These are phyloP conservation scores for Sciurus carolinensis DNA, from an alignment of 2,797 vertebrate species.

Conservation along the genomic window DNA sequence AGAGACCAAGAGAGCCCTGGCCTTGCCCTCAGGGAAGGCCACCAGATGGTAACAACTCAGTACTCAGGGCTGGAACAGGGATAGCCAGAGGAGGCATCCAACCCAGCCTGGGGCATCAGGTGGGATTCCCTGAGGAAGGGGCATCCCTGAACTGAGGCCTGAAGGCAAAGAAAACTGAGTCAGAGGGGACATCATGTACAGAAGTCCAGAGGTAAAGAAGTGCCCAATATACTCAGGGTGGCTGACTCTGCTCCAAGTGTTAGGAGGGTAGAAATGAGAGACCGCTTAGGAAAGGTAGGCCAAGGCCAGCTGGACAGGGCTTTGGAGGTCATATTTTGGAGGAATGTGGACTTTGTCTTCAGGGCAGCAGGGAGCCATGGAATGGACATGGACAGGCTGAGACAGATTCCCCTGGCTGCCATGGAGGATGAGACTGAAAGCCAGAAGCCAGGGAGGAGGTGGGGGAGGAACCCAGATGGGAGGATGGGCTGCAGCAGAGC, in stretches of 20 bases:
- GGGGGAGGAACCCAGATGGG: not conserved
- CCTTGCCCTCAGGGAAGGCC: not conserved
- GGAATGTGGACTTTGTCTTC: not conserved
- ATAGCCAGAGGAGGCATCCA: not conserved
- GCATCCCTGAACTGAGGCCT: not conserved
- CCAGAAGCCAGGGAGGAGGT: not conserved
- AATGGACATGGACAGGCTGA: not conserved
- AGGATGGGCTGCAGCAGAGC: not conserved
- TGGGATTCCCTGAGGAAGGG: not conserved
- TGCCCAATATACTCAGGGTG: not conserved
- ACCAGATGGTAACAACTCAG: not conserved
- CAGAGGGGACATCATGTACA: rapidly evolving
- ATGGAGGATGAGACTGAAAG: not conserved
- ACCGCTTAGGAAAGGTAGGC: not conserved
- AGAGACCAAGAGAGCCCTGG: not conserved
- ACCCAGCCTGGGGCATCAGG: not conserved
- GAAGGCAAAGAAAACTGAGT: not conserved
- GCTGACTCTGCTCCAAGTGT: not conserved
- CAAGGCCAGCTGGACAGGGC: not conserved
- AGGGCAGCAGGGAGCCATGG: not conserved
- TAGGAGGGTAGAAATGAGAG: not conserved
- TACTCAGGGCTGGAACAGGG: not conserved
- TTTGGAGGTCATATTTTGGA: not conserved
- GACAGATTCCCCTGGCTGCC: not conserved
- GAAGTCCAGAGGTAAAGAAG: not conserved